Base-by-base conservation (phyloP, 2,113 vertebrate species). In the Paracanthobrama guichenoti region DNA sequence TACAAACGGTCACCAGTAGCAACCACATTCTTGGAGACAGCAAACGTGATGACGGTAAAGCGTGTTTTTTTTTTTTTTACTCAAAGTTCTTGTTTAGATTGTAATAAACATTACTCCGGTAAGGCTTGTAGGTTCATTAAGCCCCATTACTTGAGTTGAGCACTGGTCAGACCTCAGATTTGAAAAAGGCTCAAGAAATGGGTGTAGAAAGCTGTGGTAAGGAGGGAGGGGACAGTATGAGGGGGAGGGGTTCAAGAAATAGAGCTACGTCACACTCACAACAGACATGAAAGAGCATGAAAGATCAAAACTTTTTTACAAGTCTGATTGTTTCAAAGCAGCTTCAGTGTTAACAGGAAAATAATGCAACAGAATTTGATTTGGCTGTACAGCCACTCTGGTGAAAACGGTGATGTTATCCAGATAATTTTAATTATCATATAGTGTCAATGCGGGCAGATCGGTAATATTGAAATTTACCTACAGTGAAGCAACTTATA, bases 1-100 rank as follows among this genome's bases (percentile, higher is more conserved):
- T 93, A 2, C 1, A 0, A 3, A 0, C 0, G 0, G 10, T 5
- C 11, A 2, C 1, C 3, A 28, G 44, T 0, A 26, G 2, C 0
- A 0, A 6, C 0, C 4, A 2, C 0, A 48, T 74, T 73, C 81
- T 71, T 57, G 18, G 26, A 55, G 24, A 83, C 6, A 24, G 5
- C 3, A 18, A 26, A 76, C 50, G 3, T 3, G 31, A 79, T 9
- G 48, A 31, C 9, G 39, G 60, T 1, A n/a, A 2, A n/a, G 20
- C 39, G 6, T 39, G 0, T 10, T 60, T 16, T 55, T 5, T 2
- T 28, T 2, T 18, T 26, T 39, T 67, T 28, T 6, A 18, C 16
- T 12, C n/a, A 8, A 14, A 72, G 5, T 48, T 48, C 0, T 46
- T 26, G n/a, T 46, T 20, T 1, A 3, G 12, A 6, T 20, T 26